phyloP scores from a whole-genome alignment of 2,113 vertebrate genomes.

The Aptenodytes forsteri region DNA sequence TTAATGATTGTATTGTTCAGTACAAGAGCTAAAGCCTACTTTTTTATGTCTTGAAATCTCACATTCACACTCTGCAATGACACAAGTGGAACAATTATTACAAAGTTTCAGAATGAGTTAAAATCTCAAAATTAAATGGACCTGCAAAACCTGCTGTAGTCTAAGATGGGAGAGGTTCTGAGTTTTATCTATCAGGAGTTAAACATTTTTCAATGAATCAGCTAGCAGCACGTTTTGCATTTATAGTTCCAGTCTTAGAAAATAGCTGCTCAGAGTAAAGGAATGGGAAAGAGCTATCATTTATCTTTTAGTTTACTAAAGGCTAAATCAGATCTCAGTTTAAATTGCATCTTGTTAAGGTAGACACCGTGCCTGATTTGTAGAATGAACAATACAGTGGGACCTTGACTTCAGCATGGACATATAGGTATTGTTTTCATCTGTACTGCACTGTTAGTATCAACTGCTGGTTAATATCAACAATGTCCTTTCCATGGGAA shows the following conservation, averaged over 20 bases:
- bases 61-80: neutral
- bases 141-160: neutral
- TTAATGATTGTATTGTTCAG: neutral
- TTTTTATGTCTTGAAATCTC: neutral
- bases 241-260: neutral
- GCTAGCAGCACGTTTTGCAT: neutral
- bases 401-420: neutral
- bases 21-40: neutral
- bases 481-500: neutral
- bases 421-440: neutral
- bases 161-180: neutral
- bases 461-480: neutral
- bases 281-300: neutral
- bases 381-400: neutral
- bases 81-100: neutral
- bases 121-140: neutral
- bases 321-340: neutral
- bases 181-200: neutral
- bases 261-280: neutral
- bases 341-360: neutral
- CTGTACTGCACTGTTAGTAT: neutral
- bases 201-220: neutral
- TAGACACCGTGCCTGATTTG: neutral
- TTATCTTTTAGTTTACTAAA: neutral
- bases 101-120: neutral